Percentiles rank a stretch among this genome's conserved stretches.
These are phyloP conservation scores for Puntigrus tetrazona DNA, from an alignment of 2,113 vertebrate species.

Conservation along the genomic window DNA sequence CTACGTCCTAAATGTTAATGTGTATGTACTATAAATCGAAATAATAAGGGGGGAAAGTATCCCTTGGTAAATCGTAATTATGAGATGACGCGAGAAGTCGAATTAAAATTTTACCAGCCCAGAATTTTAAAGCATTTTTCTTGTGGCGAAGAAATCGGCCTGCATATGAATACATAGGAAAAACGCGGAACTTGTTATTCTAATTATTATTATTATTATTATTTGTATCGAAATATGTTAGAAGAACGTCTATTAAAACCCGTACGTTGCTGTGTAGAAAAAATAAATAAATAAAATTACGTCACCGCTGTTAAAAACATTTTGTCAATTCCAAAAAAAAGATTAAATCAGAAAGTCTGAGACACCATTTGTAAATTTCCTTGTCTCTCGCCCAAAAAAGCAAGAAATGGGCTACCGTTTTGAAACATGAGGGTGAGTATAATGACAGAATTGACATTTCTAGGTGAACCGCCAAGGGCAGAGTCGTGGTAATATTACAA, in stretches of 20 bases:
- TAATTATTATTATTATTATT: no score
- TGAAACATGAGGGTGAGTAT: not conserved
- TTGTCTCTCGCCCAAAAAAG: not conserved
- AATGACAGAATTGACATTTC: not conserved
- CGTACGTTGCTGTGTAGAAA: no score
- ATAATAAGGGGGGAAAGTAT: no score
- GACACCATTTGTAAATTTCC: not conserved
- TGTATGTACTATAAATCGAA: no score
- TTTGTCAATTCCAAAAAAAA: no score
- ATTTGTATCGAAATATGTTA: not conserved
- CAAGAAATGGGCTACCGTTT: not conserved
- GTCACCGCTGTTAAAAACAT: not conserved
- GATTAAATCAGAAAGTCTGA: not conserved
- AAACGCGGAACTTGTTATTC: no score
- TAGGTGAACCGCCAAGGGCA: not conserved
- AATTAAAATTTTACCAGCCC: no score
- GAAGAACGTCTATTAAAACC: not conserved
- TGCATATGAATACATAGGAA: not conserved
- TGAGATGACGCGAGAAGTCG: no score
- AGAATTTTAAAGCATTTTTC: no score
- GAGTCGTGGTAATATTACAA: not conserved
- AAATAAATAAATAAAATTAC: no score
- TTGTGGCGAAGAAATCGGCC: no score
- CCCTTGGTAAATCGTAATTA: not conserved
- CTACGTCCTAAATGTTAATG: no score